Conservation (phyloP, 1,140 invertebrate species). For the Scaptomyza hsui region DNA sequence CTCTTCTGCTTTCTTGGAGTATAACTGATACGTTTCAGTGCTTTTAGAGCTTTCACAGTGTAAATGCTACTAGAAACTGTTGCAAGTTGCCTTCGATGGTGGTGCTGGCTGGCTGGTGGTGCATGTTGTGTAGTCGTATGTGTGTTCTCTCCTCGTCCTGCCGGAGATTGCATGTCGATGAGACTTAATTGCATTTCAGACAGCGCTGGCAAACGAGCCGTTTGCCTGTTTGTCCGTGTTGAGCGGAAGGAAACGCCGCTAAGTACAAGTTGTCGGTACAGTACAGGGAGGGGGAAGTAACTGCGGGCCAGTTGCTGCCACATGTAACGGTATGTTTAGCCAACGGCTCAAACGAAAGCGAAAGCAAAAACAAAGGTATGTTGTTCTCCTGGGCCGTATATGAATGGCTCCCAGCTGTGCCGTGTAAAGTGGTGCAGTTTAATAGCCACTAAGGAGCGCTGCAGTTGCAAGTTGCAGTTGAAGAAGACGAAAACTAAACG, state of each 20-base stretch:
- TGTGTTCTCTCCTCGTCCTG: constrained; percentile 46
- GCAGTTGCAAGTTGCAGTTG: constrained; percentile 21
- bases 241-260: constrained; percentile 69
- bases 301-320: constrained; percentile 14
- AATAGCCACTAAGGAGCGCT: constrained; percentile 71
- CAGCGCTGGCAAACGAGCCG: constrained; percentile 72
- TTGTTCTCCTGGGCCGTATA: neutral
- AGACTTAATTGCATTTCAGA: constrained; percentile 80
- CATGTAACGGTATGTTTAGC: constrained; percentile 61
- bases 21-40: constrained; percentile 67
- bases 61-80: constrained; percentile 24
- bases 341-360: constrained; percentile 51
- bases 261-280: constrained; percentile 69
- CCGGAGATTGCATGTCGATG: constrained; percentile 81
- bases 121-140: constrained; percentile 39
- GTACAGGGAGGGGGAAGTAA: constrained; percentile 10
- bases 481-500: constrained; percentile 56
- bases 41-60: constrained; percentile 56
- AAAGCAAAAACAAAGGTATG: constrained; percentile 47
- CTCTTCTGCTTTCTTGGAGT: constrained; percentile 26
- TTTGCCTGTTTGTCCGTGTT: constrained; percentile 51
- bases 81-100: neutral
- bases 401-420: constrained; percentile 23
- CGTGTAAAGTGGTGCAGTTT: constrained; percentile 59
- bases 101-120: constrained; percentile 28